Evolutionary conservation across 2,113 vertebrate genomes (phyloP).

Genomic region (Nerophis ophidion): DNA sequence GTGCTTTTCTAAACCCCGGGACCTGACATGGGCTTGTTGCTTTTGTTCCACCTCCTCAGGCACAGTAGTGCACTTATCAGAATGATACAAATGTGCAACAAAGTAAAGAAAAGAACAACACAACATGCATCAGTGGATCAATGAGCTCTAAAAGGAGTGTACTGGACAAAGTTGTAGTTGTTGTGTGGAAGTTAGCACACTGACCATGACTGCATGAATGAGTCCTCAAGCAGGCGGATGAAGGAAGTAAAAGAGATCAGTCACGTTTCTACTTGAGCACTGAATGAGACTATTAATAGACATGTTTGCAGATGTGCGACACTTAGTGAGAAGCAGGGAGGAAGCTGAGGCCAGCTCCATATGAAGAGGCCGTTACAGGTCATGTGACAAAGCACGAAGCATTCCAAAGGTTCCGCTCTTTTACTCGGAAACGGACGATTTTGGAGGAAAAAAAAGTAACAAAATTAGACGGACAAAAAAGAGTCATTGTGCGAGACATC

Average conservation of each 20-base stretch:
- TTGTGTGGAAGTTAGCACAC: constrained; percentile 14
- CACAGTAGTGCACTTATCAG: constrained; percentile 50
- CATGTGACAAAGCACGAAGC: too few relatives aligned
- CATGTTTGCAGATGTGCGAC: constrained; percentile 57
- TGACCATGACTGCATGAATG: constrained; percentile 6
- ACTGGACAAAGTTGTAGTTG: constrained; percentile 9
- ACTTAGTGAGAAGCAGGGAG: constrained; percentile 64
- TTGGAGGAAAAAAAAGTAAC: constrained; percentile 48
- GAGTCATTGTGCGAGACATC: not conserved
- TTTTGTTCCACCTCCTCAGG: constrained; percentile 36
- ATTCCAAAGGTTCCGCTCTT: too few relatives aligned
- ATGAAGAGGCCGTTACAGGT: too few relatives aligned
- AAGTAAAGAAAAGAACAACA: constrained; percentile 55
- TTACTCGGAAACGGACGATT: too few relatives aligned
- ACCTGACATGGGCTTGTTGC: constrained; percentile 63
- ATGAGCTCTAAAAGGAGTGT: too few relatives aligned
- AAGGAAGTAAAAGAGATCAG: constrained; percentile 31
- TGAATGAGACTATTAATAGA: constrained; percentile 64
- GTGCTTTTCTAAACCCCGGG: constrained; percentile 69
- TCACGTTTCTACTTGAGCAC: constrained; percentile 36
- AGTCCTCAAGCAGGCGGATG: constrained; percentile 8
- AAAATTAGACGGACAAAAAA: constrained; percentile 15
- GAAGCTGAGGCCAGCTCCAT: constrained; percentile 61
- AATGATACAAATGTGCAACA: constrained; percentile 34
- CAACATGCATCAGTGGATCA: too few relatives aligned